phyloP scores from a whole-genome alignment of 2,113 vertebrate species.

The Gambusia holbrooki region DNA sequence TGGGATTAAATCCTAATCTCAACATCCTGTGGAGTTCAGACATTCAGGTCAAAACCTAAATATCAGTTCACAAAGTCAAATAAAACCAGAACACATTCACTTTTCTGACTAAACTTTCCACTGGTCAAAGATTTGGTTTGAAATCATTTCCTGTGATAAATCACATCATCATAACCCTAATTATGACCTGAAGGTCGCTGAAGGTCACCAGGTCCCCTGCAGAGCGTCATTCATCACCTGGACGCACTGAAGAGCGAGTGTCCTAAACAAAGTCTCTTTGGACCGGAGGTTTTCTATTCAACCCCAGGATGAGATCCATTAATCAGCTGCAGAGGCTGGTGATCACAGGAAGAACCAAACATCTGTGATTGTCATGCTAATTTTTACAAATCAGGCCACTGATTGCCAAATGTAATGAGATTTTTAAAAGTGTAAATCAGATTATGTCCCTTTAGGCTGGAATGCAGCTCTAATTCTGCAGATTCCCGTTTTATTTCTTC shows the following conservation, averaged over 20 bases:
- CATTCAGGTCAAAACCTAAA: too few relatives aligned
- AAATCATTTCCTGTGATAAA: not conserved
- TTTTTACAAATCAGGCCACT: conserved; percentile 35
- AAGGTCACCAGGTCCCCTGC: conserved; percentile 11
- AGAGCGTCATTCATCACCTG: conserved; percentile 6
- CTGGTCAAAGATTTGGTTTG: not conserved
- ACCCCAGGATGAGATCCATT: conserved; percentile 50
- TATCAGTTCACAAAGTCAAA: not conserved
- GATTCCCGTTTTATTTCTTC: not conserved
- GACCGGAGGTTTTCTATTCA: conserved; percentile 35
- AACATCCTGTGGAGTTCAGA: not conserved
- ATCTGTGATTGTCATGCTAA: conserved; percentile 15
- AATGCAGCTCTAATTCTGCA: not conserved
- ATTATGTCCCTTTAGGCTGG: not conserved
- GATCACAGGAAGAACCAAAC: conserved; percentile 51
- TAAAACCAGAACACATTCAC: not conserved
- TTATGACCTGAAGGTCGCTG: not conserved
- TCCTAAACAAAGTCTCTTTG: conserved; percentile 23
- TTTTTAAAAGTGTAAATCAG: conserved; percentile 12
- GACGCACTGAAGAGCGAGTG: conserved; percentile 40
- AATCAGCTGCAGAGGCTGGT: conserved; percentile 21
- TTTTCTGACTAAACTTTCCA: not conserved
- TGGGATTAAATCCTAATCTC: not conserved
- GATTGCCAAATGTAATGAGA: conserved; percentile 22
- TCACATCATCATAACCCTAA: not conserved